Base-by-base conservation (phyloP, 2,113 vertebrate species). In the Sylvietta virens region DNA sequence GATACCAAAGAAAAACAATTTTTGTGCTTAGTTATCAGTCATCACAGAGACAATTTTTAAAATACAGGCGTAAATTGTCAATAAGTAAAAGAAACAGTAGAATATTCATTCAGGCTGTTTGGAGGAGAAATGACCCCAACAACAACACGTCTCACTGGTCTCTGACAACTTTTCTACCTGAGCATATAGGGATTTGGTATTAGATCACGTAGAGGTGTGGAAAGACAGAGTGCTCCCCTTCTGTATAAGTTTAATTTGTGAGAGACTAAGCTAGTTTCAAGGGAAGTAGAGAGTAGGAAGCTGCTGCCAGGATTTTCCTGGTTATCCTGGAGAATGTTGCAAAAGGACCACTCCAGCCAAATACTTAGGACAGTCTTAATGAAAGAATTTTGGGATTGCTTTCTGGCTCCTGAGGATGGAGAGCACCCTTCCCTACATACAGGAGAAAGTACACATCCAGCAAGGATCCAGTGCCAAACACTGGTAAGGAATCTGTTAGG, bases 371-470 rank as follows among this genome's bases (percentile, higher is more conserved):
- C 5, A 42, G 40, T 26, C 20, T 39, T 31, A 53, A 31, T 33
- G 2, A 70, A 78, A 28, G 37, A 31, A 3, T 70, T 90, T 19
- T 13, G 39, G 10, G 1, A 11, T 31, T 70, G 10, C 15, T 81
- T 87, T 78, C 40, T 53, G 28, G 11, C 7, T 70, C 13, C 28
- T 53, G 14, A 53, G 28, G 7, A 9, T 5, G 7, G 13, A 61
- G 2, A 44, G 4, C 15, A 37, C 6, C 19, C 10, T 56, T 56
- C 13, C 3, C 23, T 54, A 7, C 1, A 14, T 10, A 47, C 8
- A n/a, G 7, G 21, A 54, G 39, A 66, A 66, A 50, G 35, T 11
- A 45, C n/a, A 31, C 3, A 8, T 33, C 24, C 15, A 2, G 11
- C 45, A 28, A 72, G 40, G 33, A 42, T 60, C 31, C 35, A 56